Conservation (phyloP, 2,797 vertebrate species). For the Mus minutoides region DNA sequence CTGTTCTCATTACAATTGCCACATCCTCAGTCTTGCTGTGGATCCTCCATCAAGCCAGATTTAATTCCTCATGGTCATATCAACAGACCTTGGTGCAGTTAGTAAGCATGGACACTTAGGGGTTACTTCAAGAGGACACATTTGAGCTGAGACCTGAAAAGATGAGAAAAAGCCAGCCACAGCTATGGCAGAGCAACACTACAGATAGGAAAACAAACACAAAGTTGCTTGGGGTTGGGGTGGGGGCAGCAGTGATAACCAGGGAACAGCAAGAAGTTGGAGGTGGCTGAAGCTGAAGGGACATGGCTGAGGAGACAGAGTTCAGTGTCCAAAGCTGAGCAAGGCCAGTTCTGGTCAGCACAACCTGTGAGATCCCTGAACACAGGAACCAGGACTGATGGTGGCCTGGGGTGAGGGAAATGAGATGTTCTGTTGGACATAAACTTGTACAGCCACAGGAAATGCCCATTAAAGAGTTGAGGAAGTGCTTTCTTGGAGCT, state of each 20-base stretch:
- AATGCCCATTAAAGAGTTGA: background rate
- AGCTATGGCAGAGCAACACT: background rate
- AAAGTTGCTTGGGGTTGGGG: accelerated
- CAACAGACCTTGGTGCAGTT: background rate
- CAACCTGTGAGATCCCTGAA: background rate
- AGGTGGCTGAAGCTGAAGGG: background rate
- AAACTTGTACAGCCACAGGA: background rate
- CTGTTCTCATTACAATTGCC: background rate
- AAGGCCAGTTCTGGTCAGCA: background rate
- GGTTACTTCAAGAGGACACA: background rate
- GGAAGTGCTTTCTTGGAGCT: background rate
- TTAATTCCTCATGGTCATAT: background rate
- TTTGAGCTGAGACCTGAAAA: background rate
- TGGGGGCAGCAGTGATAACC: background rate
- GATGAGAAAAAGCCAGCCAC: background rate
- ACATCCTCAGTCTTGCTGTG: background rate
- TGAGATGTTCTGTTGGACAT: background rate
- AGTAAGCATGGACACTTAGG: background rate
- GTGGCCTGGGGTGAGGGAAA: background rate
- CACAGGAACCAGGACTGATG: accelerated
- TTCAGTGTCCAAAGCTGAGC: background rate
- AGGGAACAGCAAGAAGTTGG: background rate
- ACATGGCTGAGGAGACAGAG: background rate
- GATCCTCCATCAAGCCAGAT: background rate
- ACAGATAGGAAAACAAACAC: background rate